Conservation (phyloP, 2,113 vertebrate species). For the Mola mola region DNA sequence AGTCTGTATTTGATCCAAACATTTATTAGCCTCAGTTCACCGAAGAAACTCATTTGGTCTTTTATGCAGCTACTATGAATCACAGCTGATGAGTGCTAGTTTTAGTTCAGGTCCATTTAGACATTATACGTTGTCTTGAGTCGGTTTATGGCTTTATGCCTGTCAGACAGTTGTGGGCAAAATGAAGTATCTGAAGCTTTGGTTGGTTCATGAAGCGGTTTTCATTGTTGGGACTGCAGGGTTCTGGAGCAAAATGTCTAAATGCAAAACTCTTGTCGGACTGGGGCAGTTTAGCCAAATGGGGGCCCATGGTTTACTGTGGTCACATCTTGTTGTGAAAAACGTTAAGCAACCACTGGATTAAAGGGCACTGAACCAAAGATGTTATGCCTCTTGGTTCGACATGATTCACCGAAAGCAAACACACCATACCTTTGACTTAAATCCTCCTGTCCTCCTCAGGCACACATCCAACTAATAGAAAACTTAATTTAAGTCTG, state of each 20-base stretch:
- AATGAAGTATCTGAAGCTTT: too few relatives aligned
- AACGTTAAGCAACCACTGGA: background rate
- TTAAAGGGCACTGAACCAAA: slow-evolving; percentile 1
- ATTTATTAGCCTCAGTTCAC: too few relatives aligned
- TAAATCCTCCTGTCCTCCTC: background rate
- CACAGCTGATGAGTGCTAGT: background rate
- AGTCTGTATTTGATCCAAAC: too few relatives aligned
- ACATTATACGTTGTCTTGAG: background rate
- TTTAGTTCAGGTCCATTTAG: background rate
- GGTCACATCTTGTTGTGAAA: background rate
- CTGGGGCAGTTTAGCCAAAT: too few relatives aligned
- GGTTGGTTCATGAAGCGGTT: too few relatives aligned
- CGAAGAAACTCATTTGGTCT: background rate
- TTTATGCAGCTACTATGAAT: background rate
- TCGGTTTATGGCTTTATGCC: background rate
- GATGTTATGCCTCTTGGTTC: slow-evolving; percentile 6
- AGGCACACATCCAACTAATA: slow-evolving; percentile 4
- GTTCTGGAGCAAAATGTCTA: too few relatives aligned
- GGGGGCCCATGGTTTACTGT: too few relatives aligned
- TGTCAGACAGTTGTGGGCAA: too few relatives aligned
- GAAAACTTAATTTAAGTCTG: slow-evolving; percentile 10
- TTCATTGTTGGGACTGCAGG: too few relatives aligned
- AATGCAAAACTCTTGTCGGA: too few relatives aligned
- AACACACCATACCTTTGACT: slow-evolving; percentile 26
- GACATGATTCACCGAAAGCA: slow-evolving; percentile 26